A percentile compares a stretch with the other conserved stretches of the same genome.
These are phyloP conservation scores for Stichodactyla mertensii DNA, from an alignment of 64 coral and sea anemone genomes.

Conservation along the genomic window DNA sequence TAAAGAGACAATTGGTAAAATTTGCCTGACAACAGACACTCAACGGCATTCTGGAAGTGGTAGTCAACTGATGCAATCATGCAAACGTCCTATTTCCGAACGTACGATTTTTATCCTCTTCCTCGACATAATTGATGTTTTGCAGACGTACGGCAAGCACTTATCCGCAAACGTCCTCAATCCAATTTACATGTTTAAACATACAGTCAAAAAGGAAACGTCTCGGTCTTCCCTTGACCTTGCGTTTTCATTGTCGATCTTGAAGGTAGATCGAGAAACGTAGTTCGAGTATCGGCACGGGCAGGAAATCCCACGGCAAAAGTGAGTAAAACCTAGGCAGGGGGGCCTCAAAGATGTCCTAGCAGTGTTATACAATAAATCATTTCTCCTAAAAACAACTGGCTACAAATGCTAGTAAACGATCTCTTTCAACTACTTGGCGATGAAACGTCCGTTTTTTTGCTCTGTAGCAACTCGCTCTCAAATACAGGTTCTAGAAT, in stretches of 20 bases:
- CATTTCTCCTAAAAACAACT: not conserved
- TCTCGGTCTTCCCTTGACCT: not conserved
- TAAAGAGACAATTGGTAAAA: no score
- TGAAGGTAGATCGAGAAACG: not conserved
- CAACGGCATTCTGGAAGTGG: no score
- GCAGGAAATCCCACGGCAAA: not conserved
- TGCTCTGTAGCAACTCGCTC: no score
- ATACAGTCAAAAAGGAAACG: not conserved
- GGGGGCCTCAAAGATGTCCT: not conserved
- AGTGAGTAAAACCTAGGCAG: not conserved
- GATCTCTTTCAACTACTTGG: no score
- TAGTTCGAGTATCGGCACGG: not conserved
- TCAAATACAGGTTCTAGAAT: no score
- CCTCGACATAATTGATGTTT: not conserved
- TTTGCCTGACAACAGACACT: no score
- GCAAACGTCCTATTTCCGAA: no score
- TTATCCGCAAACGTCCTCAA: not conserved
- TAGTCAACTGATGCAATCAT: no score
- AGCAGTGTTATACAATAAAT: not conserved
- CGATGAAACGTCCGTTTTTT: no score
- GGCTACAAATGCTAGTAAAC: not conserved
- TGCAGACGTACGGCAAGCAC: not conserved
- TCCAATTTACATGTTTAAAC: conserved; percentile 2
- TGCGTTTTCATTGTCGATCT: not conserved
- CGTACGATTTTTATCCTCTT: not conserved